A percentile compares a stretch with the other conserved stretches of the same genome.
phyloP scores from a whole-genome alignment of 1,140 invertebrate species.

The Pogonomyrmex californicus region DNA sequence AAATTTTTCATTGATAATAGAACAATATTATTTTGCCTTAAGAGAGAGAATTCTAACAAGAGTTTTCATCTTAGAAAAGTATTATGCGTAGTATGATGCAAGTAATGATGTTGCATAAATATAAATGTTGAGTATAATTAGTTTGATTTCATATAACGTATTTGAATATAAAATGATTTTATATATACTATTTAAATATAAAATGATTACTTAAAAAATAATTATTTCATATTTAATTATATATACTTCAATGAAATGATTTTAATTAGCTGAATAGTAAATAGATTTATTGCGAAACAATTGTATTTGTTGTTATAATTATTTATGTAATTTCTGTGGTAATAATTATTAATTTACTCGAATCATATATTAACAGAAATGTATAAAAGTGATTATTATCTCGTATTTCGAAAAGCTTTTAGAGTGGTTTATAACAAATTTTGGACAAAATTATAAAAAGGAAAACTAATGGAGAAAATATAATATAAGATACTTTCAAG shows the following conservation, averaged over 20 bases:
- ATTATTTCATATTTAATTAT: background rate
- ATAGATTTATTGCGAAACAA: slow-evolving; percentile 29
- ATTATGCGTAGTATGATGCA: background rate
- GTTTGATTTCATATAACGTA: slow-evolving; percentile 2
- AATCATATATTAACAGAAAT: slow-evolving; percentile 12
- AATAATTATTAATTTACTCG: slow-evolving; percentile 34
- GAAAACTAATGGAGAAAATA: background rate
- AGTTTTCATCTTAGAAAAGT: background rate
- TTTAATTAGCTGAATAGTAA: slow-evolving; percentile 18
- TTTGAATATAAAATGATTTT: background rate
- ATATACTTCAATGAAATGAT: background rate
- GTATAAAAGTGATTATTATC: background rate
- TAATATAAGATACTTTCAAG: background rate
- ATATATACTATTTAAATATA: background rate
- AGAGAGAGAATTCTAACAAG: background rate
- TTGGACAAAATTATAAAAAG: background rate
- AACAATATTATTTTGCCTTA: background rate
- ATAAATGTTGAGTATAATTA: background rate
- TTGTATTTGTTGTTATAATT: slow-evolving; percentile 19
- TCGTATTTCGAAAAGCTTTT: slow-evolving; percentile 6
- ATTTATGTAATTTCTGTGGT: slow-evolving; percentile 14
- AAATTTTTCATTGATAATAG: background rate
- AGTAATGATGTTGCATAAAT: background rate
- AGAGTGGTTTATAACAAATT: background rate
- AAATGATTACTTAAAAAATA: background rate